These are phyloP conservation scores for Acholoe squamosa DNA, from an alignment of 2,888 invertebrate genomes.

Conservation along the genomic window DNA sequence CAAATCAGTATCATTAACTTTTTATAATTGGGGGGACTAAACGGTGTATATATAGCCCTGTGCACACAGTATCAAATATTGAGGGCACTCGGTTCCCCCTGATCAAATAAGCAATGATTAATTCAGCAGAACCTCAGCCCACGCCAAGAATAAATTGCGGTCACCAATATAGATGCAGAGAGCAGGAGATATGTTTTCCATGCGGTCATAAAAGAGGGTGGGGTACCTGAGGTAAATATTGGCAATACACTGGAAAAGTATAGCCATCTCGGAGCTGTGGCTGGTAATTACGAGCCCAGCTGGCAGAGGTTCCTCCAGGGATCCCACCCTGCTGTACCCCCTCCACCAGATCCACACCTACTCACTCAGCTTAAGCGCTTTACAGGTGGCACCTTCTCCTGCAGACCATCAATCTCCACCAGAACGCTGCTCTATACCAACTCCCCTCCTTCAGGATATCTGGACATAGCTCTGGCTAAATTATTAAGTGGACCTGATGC, in stretches of 20 bases:
- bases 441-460: no score
- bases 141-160: slow-evolving; percentile 19
- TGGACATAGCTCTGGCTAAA: no score
- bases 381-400: no score
- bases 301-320: no score
- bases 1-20: neutral
- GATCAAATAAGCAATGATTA: neutral
- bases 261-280: no score
- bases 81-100: neutral
- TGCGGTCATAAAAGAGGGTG: neutral
- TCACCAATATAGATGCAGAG: neutral
- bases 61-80: neutral
- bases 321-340: no score
- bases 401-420: no score
- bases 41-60: neutral
- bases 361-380: no score
- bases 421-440: no score
- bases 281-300: no score
- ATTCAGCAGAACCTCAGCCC: neutral
- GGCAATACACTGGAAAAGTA: neutral
- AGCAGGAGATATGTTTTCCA: neutral
- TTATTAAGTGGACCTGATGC: no score
- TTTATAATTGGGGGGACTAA: neutral
- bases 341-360: no score
- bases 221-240: neutral